Conservation (phyloP, 2,888 invertebrate genomes). For the Teinopalpus imperialis region DNA sequence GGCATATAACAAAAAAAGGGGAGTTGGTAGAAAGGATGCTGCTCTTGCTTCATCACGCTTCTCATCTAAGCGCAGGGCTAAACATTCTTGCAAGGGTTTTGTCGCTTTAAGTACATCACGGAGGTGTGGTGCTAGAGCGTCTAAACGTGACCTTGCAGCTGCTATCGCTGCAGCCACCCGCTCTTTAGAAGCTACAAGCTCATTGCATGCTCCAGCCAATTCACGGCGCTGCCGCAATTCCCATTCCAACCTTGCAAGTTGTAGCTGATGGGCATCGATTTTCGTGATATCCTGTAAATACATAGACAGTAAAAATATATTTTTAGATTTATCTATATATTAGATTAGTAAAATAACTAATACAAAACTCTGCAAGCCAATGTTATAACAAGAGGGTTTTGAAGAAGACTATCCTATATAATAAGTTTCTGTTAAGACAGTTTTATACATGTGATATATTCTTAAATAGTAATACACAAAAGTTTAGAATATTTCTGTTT, state of each 20-base stretch:
- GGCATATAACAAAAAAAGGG: slow-evolving; percentile 93
- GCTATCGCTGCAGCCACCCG: slow-evolving; percentile 88
- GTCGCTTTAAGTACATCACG: slow-evolving; percentile 84
- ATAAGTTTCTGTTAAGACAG: too few species aligned
- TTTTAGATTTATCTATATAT: too few species aligned
- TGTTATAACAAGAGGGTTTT: too few species aligned
- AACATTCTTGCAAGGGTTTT: slow-evolving; percentile 93
- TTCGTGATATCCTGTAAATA: slow-evolving; percentile 84
- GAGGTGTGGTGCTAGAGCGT: slow-evolving; percentile 91
- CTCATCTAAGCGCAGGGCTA: slow-evolving; percentile 90
- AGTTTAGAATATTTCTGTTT: too few species aligned
- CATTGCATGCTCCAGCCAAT: slow-evolving; percentile 88
- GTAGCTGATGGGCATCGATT: slow-evolving; percentile 88
- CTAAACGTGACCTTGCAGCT: slow-evolving; percentile 88
- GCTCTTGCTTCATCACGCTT: slow-evolving; percentile 89
- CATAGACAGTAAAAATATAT: not conserved
- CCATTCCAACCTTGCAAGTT: slow-evolving; percentile 94
- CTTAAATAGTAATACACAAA: too few species aligned
- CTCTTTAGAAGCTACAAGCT: slow-evolving; percentile 89
- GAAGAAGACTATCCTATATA: too few species aligned
- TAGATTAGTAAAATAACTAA: too few species aligned
- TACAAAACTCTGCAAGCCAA: too few species aligned
- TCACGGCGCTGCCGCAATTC: slow-evolving; percentile 94
- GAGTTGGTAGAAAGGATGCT: slow-evolving; percentile 88
- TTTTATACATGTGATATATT: too few species aligned